These are phyloP conservation scores for Cryptocephalus primarius DNA, from an alignment of 2,888 invertebrate genomes.

Conservation along the genomic window DNA sequence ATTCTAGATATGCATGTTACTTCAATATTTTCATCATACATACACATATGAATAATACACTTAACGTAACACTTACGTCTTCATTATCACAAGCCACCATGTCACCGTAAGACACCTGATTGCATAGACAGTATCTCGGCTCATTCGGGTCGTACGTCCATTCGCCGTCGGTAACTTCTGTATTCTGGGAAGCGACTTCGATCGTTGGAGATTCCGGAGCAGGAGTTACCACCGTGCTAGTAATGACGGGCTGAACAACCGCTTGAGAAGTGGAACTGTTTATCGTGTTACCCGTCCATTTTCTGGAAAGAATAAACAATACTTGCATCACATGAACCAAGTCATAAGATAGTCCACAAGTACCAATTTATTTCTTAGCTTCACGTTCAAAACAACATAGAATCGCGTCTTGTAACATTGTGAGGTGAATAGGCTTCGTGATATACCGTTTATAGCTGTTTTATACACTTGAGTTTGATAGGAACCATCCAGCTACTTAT, in stretches of 20 bases:
- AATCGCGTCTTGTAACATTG: no score
- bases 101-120: conserved; percentile 94
- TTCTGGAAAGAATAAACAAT: conserved; percentile 19
- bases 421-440: no score
- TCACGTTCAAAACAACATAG: no score
- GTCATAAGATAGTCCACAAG: no score
- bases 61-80: conserved; percentile 57
- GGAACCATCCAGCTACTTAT: no score
- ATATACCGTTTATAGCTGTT: no score
- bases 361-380: no score
- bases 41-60: no score
- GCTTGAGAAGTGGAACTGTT: conserved; percentile 20
- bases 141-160: conserved; percentile 96
- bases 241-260: conserved; percentile 28
- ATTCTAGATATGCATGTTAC: no score
- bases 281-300: conserved; percentile 23
- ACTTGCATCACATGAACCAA: no score
- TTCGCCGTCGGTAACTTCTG: conserved; percentile 59
- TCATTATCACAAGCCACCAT: conserved; percentile 99
- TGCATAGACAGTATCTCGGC: conserved; percentile 91
- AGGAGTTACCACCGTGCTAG: conserved; percentile 19
- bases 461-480: no score
- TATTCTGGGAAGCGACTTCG: conserved; percentile 37
- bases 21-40: no score
- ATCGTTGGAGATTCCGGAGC: conserved; percentile 36